Base-by-base conservation (phyloP, 30 jellyfish, hydroid and myxozoan species). In the Hydractinia symbiolongicarpus region DNA sequence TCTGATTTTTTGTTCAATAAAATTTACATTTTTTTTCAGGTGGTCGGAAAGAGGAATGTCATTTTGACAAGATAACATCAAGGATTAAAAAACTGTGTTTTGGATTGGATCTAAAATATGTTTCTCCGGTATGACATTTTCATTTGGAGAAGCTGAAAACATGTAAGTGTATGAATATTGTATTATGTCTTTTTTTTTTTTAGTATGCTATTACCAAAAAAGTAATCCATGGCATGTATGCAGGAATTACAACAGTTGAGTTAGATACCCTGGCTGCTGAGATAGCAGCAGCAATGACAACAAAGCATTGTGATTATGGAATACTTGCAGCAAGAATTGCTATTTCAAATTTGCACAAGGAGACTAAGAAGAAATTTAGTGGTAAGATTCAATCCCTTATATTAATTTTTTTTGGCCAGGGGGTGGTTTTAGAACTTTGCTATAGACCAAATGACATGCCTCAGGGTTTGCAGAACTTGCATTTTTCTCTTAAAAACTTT, bases 281-380 rank as follows among this genome's bases (percentile, higher is more conserved):
- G 76, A 88, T 89, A n/a, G 99, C 99, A 52, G 99, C 99, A 62
- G 88, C 97, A 16, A 94, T 94, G 99, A 94, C 99, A 67, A 94
- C 99, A 44, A 88, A 85, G 86, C 99, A 94, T 82, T 96, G 97
- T 7, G 99, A 94, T 67, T 94, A 94, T 88, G 99, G 96, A 5
- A 78, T 94, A 7, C 81, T 94, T 53, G 99, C 99, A 52, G 99
- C 99, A 54, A 84, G 99, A 79, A 94, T 94, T n/a, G 99, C 96
- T 16, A 94, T 94, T 5, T 88, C 99, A 51, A 94, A 94, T 67
- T 82, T 94, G 17, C 99, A 94, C 82, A 94, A 94, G 66, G 97
- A 94, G 79, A 94, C 99, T 50, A 88, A 58, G 86, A 94, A 94
- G 61, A 85, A 89, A 9, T 94, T 94, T 54, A 94, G 99, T 88